Base-by-base conservation (phyloP, 2,797 vertebrate genomes). In the Paguma larvata region DNA sequence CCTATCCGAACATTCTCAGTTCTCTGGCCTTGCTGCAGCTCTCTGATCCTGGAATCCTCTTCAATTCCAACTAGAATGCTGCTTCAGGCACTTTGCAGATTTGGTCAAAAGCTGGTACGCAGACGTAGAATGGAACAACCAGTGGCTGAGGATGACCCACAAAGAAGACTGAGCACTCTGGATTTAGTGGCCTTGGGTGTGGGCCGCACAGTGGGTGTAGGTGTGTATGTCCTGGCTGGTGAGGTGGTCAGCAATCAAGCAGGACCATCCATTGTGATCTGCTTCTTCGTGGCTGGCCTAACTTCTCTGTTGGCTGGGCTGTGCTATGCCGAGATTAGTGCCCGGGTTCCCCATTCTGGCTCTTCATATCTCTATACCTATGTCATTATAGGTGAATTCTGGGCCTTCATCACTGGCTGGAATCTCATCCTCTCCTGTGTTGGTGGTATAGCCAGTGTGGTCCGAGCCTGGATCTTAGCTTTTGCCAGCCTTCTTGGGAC, bases 211-310 rank as follows among this genome's bases (percentile, higher is more conserved):
- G 98, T 99, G 0, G 99, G 99, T 1, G 99, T 99, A 0, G 99
- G 99, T 0, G 99, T 99, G 4, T 99, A 99, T 0, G 99, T 99
- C 85, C 98, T 99, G 13, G 99, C 99, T 0, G 99, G 99, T 0
- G 99, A 99, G 93, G 99, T 99, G 13, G 99, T 99, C 63, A 99
- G 99, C 67, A 99, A 99, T 2, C 99, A 99, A 86, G 99, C 99
- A 0, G 99, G 99, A 2, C 99, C 99, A 0, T 99, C 99, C 5
- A 99, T 99, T 0, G 98, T 99, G 44, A 98, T 99, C 72, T 99
- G 99, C 96, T 99, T 99, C 98, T 98, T 99, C 83, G 99, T 99
- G 56, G 99, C 99, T 0, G 99, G 99, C 0, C 98, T 99, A 62
- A 99, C 99, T 5, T 99, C 99, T 0, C 99, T 99, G 98, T 97